Evolutionary conservation across 2,113 vertebrate species (phyloP).

Genomic region (Acrocephalus arundinaceus): DNA sequence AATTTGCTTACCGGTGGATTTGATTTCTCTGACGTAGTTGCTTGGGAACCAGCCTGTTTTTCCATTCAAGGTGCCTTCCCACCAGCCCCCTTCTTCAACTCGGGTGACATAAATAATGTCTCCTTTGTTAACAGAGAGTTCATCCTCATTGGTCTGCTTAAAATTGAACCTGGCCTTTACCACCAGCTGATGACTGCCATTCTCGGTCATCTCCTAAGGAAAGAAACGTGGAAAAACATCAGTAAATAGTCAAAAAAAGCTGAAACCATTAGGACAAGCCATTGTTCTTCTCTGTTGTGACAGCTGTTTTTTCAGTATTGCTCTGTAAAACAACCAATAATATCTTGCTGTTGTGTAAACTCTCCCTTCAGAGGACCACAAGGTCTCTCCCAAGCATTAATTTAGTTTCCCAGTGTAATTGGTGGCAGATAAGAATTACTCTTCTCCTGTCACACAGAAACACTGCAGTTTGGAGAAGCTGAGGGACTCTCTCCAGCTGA

Average conservation of each 20-base stretch:
- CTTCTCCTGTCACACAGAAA: neutral
- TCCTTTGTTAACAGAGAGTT: slow-evolving; percentile 94
- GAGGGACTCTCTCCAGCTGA: accelerated
- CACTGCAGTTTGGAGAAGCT: neutral
- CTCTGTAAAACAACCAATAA: neutral
- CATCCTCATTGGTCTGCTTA: slow-evolving; percentile 98
- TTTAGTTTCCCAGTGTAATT: neutral
- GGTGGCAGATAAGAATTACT: neutral
- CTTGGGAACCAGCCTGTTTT: slow-evolving; percentile 98
- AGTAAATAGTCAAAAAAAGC: neutral
- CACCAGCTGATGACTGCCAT: slow-evolving; percentile 85
- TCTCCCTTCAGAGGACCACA: neutral
- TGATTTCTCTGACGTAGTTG: slow-evolving; percentile 97
- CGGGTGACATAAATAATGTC: slow-evolving; percentile 93
- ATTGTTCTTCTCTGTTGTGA: slow-evolving; percentile 35
- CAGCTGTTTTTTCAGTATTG: slow-evolving; percentile 40
- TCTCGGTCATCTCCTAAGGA: slow-evolving; percentile 94
- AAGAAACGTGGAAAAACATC: slow-evolving; percentile 12
- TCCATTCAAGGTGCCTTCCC: slow-evolving; percentile 92
- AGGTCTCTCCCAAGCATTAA: neutral
- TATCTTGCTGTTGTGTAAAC: neutral
- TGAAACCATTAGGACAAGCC: neutral
- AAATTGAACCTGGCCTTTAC: slow-evolving; percentile 98
- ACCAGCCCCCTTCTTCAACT: slow-evolving; percentile 98
- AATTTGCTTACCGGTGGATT: slow-evolving; percentile 87